Conservation (phyloP, 2,888 invertebrate species). For the Melitaea athalia region DNA sequence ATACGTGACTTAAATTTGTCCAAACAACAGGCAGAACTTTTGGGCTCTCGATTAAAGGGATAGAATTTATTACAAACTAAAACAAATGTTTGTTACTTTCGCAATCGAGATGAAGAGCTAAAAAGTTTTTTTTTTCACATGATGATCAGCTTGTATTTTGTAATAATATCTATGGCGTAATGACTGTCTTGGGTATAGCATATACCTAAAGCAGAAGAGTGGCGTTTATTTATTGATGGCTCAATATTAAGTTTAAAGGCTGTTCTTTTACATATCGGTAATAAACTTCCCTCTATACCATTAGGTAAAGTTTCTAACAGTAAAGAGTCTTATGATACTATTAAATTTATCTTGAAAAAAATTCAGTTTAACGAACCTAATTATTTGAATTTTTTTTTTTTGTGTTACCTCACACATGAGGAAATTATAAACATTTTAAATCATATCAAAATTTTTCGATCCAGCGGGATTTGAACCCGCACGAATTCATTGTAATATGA, state of each 20-base stretch:
- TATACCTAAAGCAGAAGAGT: neutral
- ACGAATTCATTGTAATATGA: too few relatives aligned
- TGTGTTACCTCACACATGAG: too few relatives aligned
- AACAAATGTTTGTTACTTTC: neutral
- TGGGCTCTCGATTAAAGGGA: slow-evolving; percentile 2
- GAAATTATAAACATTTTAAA: too few relatives aligned
- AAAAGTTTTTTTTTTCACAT: neutral
- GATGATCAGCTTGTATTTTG: neutral
- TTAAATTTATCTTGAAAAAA: neutral
- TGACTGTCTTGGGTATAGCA: neutral
- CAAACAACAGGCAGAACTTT: neutral
- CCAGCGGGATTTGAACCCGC: too few relatives aligned
- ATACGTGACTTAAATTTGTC: slow-evolving; percentile 12
- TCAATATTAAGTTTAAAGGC: slow-evolving; percentile 11
- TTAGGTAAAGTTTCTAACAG: slow-evolving; percentile 4
- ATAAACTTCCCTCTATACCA: slow-evolving; percentile 1
- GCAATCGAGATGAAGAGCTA: neutral
- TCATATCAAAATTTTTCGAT: too few relatives aligned
- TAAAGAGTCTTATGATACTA: slow-evolving; percentile 11
- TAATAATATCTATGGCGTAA: neutral
- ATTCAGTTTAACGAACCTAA: slow-evolving; percentile 10
- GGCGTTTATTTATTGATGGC: slow-evolving; percentile 5
- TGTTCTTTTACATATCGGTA: slow-evolving; percentile 7
- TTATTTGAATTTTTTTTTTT: too few relatives aligned
- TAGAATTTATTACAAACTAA: neutral